phyloP scores from a whole-genome alignment of 2,113 vertebrate genomes.

The Gasterosteus aculeatus region DNA sequence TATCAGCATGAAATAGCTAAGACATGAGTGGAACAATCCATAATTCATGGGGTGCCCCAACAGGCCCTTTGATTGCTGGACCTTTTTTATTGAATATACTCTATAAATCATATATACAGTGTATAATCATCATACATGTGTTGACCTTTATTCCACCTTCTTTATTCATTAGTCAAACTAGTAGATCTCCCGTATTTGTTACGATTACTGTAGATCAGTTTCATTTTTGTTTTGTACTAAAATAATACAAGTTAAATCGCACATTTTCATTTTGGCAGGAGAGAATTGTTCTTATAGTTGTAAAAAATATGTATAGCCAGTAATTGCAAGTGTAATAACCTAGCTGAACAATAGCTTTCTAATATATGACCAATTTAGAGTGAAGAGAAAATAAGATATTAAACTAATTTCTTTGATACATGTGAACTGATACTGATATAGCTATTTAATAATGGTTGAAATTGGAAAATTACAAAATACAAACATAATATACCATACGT shows the following conservation, averaged over 20 bases:
- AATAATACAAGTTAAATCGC: too few species aligned
- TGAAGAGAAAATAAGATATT: too few species aligned
- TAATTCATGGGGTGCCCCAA: slow-evolving; percentile 9
- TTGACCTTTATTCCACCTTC: slow-evolving; percentile 20
- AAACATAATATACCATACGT: not conserved
- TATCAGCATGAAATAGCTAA: not conserved
- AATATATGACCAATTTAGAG: too few species aligned
- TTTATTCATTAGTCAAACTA: slow-evolving; percentile 4
- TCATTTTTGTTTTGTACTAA: not conserved
- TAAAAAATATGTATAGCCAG: too few species aligned
- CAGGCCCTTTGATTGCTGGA: slow-evolving; percentile 6
- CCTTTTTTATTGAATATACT: slow-evolving; percentile 19
- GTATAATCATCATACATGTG: slow-evolving; percentile 20
- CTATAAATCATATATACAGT: slow-evolving; percentile 21
- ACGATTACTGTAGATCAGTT: not conserved
- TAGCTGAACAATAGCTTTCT: too few species aligned
- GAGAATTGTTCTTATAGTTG: too few species aligned
- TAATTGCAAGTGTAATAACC: too few species aligned
- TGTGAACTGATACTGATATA: too few species aligned
- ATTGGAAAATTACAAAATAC: not conserved
- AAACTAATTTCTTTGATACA: too few species aligned
- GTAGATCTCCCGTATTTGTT: not conserved
- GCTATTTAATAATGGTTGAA: not conserved
- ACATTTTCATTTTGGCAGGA: too few species aligned
- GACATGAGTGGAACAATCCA: slow-evolving; percentile 17